Conservation (phyloP, 2,797 vertebrate genomes). For the Cichlasoma orientale region DNA sequence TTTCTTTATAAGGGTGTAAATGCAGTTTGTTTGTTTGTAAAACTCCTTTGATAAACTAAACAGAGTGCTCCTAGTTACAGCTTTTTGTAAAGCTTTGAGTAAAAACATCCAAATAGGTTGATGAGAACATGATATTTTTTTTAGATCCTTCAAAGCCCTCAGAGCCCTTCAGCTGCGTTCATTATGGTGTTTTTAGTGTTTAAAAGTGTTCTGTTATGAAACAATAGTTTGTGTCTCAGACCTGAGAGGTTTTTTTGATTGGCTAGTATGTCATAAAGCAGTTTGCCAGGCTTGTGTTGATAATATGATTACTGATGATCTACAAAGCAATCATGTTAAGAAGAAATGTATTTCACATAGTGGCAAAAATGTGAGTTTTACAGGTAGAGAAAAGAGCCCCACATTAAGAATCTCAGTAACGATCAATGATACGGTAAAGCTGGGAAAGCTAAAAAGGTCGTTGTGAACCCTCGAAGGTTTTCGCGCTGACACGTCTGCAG, state of each 20-base stretch:
- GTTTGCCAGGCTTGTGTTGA: too few species aligned
- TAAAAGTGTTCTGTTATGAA: not conserved
- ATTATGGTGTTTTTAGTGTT: too few species aligned
- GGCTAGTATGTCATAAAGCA: not conserved
- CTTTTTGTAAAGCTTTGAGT: too few species aligned
- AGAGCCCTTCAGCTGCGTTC: too few species aligned
- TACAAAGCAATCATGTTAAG: too few species aligned
- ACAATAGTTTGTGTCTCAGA: not conserved
- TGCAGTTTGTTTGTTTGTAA: not conserved
- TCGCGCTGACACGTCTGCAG: too few species aligned
- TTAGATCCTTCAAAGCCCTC: too few species aligned
- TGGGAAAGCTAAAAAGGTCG: not conserved
- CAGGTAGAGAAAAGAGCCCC: not conserved
- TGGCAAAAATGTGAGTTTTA: not conserved
- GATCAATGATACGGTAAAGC: not conserved
- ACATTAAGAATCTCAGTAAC: not conserved
- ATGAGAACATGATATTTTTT: not conserved
- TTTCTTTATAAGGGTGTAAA: fast-evolving
- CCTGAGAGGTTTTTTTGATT: not conserved
- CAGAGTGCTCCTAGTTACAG: too few species aligned
- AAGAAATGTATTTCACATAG: too few species aligned
- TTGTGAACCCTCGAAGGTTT: too few species aligned
- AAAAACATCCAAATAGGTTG: not conserved
- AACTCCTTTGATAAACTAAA: not conserved
- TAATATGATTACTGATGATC: too few species aligned